A percentile compares a stretch with the other conserved stretches of the same genome.
phyloP scores from a whole-genome alignment of 1,140 invertebrate genomes.

The Zaprionus inermis region DNA sequence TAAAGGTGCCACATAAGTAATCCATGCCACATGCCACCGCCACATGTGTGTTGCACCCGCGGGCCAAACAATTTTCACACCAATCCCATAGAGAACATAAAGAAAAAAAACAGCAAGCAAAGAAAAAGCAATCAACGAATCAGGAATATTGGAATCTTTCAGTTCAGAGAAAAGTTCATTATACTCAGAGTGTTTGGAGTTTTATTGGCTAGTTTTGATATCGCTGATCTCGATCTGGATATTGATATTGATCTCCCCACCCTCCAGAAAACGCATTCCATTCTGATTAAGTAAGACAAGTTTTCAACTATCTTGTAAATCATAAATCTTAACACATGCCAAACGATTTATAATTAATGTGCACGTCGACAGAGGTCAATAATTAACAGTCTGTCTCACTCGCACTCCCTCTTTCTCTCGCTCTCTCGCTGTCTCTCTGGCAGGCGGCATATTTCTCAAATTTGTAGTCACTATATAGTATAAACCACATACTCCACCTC shows the following conservation, averaged over 20 bases:
- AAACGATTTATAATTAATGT: slow-evolving; percentile 43
- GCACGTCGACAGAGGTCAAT: slow-evolving; percentile 35
- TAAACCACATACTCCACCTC: not conserved
- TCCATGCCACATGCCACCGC: slow-evolving; percentile 42
- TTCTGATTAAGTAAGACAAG: slow-evolving; percentile 45
- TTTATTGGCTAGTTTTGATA: not conserved
- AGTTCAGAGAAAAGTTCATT: not conserved
- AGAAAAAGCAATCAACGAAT: slow-evolving; percentile 2
- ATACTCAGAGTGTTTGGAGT: not conserved
- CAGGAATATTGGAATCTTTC: not conserved
- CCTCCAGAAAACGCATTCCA: slow-evolving; percentile 28
- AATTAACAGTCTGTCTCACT: slow-evolving; percentile 39
- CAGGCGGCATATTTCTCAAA: slow-evolving; percentile 13
- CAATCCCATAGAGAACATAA: slow-evolving; percentile 44
- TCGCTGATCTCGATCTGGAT: not conserved
- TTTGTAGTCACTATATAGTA: slow-evolving; percentile 21
- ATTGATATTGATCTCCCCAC: not conserved
- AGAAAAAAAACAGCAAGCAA: not conserved
- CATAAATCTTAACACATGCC: slow-evolving; percentile 48
- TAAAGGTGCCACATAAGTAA: slow-evolving; percentile 72
- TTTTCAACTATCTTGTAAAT: slow-evolving; percentile 44
- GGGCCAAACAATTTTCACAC: slow-evolving; percentile 74
- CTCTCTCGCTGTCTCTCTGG: slow-evolving; percentile 25
- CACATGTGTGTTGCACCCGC: slow-evolving; percentile 48
- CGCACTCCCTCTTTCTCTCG: slow-evolving; percentile 22